A percentile compares a stretch with the other conserved stretches of the same genome.
Conservation (phyloP, 2,797 vertebrate species). For the Potorous gilbertii region DNA sequence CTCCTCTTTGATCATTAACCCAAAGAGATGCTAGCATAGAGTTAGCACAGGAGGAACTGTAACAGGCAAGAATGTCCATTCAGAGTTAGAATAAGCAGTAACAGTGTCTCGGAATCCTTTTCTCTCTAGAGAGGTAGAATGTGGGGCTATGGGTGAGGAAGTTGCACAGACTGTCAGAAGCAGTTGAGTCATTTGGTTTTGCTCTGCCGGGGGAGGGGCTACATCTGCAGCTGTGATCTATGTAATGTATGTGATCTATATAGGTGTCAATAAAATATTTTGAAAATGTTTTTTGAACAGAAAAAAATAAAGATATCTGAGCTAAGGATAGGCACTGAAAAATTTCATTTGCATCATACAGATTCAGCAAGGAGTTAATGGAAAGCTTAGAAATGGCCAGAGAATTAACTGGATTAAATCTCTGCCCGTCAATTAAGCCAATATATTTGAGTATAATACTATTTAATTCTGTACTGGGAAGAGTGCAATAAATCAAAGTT, state of each 20-base stretch:
- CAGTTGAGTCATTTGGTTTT: background rate
- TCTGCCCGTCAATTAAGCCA: constrained; percentile 84
- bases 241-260: background rate
- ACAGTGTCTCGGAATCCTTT: background rate
- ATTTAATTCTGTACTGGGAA: constrained; percentile 83
- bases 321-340: constrained; percentile 25
- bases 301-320: constrained; percentile 11
- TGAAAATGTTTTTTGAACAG: background rate
- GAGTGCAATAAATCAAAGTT: constrained; percentile 83
- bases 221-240: background rate
- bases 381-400: constrained; percentile 58
- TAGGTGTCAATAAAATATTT: background rate
- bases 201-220: background rate
- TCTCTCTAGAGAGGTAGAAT: background rate
- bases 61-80: background rate
- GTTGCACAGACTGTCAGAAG: background rate
- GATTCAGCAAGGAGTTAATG: constrained; percentile 79
- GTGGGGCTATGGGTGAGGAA: background rate
- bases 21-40: background rate
- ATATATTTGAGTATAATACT: constrained; percentile 78
- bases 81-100: background rate
- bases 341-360: background rate
- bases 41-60: background rate
- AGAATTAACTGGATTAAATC: constrained; percentile 83
- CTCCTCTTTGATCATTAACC: background rate